These are phyloP conservation scores for Trichonephila clavata DNA, from an alignment of 1,140 invertebrate species.

Conservation along the genomic window DNA sequence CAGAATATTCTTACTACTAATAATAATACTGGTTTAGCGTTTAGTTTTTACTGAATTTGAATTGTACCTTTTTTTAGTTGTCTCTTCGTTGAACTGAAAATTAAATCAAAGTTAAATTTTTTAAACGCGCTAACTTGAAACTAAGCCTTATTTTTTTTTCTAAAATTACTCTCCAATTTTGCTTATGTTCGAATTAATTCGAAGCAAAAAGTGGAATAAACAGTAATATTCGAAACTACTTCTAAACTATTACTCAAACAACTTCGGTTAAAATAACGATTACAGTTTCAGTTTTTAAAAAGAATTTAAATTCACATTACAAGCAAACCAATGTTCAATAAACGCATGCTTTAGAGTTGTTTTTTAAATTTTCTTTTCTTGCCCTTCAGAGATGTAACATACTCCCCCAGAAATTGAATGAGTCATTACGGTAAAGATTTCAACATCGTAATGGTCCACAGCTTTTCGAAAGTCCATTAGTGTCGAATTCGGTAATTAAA, in stretches of 20 bases:
- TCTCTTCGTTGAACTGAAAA: too few species aligned
- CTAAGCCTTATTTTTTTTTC: background rate
- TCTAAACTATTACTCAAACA: conserved; percentile 48
- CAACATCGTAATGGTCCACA: background rate
- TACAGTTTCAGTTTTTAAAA: conserved; percentile 13
- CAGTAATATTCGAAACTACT: background rate
- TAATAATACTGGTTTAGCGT: too few species aligned
- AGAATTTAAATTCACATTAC: background rate
- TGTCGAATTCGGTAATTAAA: conserved; percentile 54
- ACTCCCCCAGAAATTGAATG: conserved; percentile 31
- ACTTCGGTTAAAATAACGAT: conserved; percentile 16
- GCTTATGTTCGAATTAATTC: background rate
- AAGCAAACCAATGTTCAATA: conserved; percentile 56
- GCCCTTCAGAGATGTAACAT: background rate
- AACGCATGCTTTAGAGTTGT: background rate
- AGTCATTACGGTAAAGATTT: conserved; percentile 46
- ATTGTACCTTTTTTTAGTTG: too few species aligned
- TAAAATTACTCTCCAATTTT: background rate
- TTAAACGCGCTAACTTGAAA: too few species aligned
- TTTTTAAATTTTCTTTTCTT: background rate
- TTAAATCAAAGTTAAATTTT: too few species aligned
- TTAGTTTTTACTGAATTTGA: too few species aligned
- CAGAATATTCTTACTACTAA: too few species aligned
- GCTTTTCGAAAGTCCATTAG: conserved; percentile 47
- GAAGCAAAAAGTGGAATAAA: background rate